Percentiles rank a stretch among this genome's conserved stretches.
Evolutionary conservation across 2,888 invertebrate species (phyloP).

Genomic region (Hypselothyrea guttata): DNA sequence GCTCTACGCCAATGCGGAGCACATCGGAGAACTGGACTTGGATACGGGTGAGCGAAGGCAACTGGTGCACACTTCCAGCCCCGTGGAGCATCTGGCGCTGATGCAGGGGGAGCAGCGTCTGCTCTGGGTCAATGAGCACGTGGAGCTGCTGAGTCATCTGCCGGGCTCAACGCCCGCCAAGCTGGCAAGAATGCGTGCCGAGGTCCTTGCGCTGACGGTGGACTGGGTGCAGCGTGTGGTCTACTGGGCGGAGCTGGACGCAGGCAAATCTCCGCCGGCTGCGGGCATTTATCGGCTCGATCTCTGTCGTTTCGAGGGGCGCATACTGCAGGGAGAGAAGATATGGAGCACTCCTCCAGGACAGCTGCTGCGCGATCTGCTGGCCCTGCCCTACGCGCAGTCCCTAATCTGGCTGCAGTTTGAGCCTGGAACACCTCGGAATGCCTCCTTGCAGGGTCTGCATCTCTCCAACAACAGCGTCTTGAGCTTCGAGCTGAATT

Average conservation of each 20-base stretch:
- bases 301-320: constrained; percentile 85
- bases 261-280: constrained; percentile 69
- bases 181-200: constrained; percentile 84
- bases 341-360: constrained; percentile 84
- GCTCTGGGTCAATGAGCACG: constrained; percentile 89
- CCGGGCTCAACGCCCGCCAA: constrained; percentile 82
- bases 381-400: constrained; percentile 89
- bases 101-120: constrained; percentile 87
- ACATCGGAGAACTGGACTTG: constrained; percentile 89
- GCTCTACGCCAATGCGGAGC: constrained; percentile 88
- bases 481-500: constrained; percentile 13
- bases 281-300: constrained; percentile 87
- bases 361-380: constrained; percentile 87
- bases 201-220: constrained; percentile 87
- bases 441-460: constrained; percentile 66
- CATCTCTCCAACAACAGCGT: constrained; percentile 54
- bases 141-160: constrained; percentile 79
- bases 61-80: constrained; percentile 85
- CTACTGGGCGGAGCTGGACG: constrained; percentile 89
- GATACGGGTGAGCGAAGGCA: constrained; percentile 87
- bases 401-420: constrained; percentile 90
- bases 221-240: constrained; percentile 94
- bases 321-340: constrained; percentile 83
- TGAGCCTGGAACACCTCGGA: constrained; percentile 33
- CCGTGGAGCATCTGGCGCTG: constrained; percentile 87